Base-by-base conservation (phyloP, 2,797 vertebrate species). In the Megalops cyprinoides region DNA sequence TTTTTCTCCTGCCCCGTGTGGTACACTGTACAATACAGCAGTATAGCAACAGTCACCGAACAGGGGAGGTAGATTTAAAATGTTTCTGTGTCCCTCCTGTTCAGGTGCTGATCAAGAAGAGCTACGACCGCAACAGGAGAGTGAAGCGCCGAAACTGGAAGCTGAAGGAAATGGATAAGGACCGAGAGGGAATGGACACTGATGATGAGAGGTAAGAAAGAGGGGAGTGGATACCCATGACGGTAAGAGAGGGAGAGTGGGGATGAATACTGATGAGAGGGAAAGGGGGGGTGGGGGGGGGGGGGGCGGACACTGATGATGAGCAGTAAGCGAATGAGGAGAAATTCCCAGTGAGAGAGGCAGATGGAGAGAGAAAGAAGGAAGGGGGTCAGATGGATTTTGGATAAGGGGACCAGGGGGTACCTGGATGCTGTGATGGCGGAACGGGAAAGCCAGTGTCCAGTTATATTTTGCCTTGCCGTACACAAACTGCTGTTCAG, bases 51-150 rank as follows among this genome's bases (percentile, higher is more conserved):
- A n/a, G n/a, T n/a, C n/a, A n/a, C n/a, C n/a, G n/a, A n/a, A n/a
- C n/a, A n/a, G n/a, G n/a, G n/a, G n/a, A 23, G n/a, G 25, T 2
- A 34, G 28, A n/a, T 25, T 10, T 14, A 12, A 34, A n/a, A 8
- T 12, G 37, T 67, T 28, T 9, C 81, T 34, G 79, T 58, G 15
- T 18, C 48, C 31, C 12, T 39, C 31, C 46, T 20, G 73, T 60
- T 20, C 74, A 99, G 98, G 95, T 99, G 51, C 88, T 99, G 86
- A 98, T 99, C 80, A 99, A 99, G 93, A 99, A 99, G 93, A 96
- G 94, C 85, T 99, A 97, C 0, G 95, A 99, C 90, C 96, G 96
- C 62, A 92, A 55, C 81, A 95, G 82, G 89, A 94, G 98, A 81
- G 95, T 93, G 81, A 97, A 90, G 81, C 96, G 96, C 87, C 95